A percentile compares a stretch with the other conserved stretches of the same genome.
Evolutionary conservation across 2,797 vertebrate species (phyloP).

Genomic region (Enteromius trimaculatus): DNA sequence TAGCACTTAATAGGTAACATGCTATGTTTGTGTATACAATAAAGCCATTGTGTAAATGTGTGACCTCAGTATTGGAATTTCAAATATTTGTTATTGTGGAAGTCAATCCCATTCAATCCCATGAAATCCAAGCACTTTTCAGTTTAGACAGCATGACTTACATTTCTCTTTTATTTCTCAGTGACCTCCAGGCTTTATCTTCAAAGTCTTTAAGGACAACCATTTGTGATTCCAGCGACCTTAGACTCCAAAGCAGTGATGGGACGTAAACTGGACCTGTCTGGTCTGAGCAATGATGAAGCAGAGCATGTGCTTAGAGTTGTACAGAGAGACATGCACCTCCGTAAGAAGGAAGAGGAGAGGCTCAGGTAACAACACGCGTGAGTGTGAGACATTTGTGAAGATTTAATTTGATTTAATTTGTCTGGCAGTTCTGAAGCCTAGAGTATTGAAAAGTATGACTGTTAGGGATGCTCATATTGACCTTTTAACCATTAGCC

Average conservation of each 20-base stretch:
- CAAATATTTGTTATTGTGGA: background rate
- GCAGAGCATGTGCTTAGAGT: slow-evolving; percentile 95
- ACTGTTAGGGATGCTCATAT: background rate
- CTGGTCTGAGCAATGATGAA: slow-evolving; percentile 90
- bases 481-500: too few species aligned
- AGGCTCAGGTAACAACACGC: slow-evolving; percentile 86
- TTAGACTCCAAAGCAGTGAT: slow-evolving; percentile 69
- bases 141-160: background rate
- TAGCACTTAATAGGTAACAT: background rate
- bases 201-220: slow-evolving; percentile 4
- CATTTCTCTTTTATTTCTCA: background rate
- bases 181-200: background rate
- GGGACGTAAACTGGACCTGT: slow-evolving; percentile 96
- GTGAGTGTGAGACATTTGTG: slow-evolving; percentile 2
- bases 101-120: background rate
- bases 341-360: slow-evolving; percentile 94
- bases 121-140: background rate
- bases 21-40: background rate
- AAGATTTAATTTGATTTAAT: background rate
- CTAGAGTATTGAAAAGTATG: background rate
- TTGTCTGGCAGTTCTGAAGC: background rate
- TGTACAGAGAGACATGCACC: slow-evolving; percentile 94
- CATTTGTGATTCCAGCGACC: background rate
- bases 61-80: background rate
- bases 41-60: background rate